These are phyloP conservation scores for Tragulus kanchil DNA, from an alignment of 2,113 vertebrate species.

Conservation along the genomic window DNA sequence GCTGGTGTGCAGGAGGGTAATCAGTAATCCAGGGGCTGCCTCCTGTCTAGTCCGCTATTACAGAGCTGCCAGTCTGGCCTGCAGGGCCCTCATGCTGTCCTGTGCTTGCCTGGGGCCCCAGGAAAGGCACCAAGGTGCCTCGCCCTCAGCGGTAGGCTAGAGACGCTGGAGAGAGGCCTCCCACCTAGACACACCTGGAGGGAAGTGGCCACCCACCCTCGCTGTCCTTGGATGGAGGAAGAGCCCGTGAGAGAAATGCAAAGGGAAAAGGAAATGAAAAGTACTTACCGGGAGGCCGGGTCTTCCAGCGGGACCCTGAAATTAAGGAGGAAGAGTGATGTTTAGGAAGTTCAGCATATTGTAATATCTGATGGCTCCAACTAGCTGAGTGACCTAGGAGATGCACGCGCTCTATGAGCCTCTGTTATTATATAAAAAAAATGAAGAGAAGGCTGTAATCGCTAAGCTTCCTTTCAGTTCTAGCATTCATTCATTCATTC, in stretches of 20 bases:
- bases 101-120: not conserved
- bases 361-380: rapidly evolving
- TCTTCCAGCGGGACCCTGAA: conserved; percentile 94
- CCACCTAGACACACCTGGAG: not conserved
- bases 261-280: conserved; percentile 79
- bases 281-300: conserved; percentile 93
- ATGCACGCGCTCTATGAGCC: not conserved
- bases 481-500: not conserved
- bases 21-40: not conserved
- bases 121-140: not conserved
- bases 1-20: not conserved
- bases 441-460: not conserved
- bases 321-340: conserved; percentile 77
- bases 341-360: not conserved
- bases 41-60: not conserved
- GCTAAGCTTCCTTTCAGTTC: not conserved
- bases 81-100: not conserved
- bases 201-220: not conserved
- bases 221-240: not conserved
- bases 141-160: not conserved
- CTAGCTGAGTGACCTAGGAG: not conserved
- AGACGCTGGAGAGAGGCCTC: not conserved
- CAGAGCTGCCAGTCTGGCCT: not conserved
- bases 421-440: not conserved
- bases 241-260: not conserved